Base-by-base conservation (phyloP, 2,888 invertebrate species). In the Xylophagus ater region DNA sequence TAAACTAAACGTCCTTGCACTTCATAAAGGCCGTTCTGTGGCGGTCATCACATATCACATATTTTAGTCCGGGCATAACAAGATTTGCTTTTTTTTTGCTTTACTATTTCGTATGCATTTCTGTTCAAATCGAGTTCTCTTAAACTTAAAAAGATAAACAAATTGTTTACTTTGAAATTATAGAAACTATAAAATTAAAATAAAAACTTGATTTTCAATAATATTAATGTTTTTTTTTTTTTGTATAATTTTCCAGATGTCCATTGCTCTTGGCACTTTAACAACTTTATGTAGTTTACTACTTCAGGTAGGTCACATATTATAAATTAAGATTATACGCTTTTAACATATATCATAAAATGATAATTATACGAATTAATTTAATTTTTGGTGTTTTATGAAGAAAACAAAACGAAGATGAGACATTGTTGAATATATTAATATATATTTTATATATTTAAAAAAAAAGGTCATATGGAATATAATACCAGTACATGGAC, bases 401-500 rank as follows among this genome's bases (percentile, higher is more conserved):
- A n/a, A n/a, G n/a, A n/a, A n/a, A n/a, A n/a, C n/a, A n/a, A n/a
- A n/a, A n/a, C n/a, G n/a, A n/a, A n/a, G n/a, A n/a, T n/a, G n/a
- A n/a, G n/a, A n/a, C n/a, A n/a, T n/a, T n/a, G n/a, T n/a, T n/a
- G n/a, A n/a, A n/a, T n/a, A n/a, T n/a, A n/a, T n/a, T n/a, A n/a
- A n/a, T n/a, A n/a, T n/a, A n/a, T n/a, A n/a, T n/a, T n/a, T n/a
- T n/a, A n/a, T n/a, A n/a, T n/a, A n/a, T n/a, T n/a, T n/a, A n/a
- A n/a, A n/a, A n/a, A n/a, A n/a, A 19, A 41, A 45, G 42, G 37
- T 44, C 38, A 38, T 40, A 30, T 36, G 18, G 32, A 34, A 20
- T 25, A 17, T 31, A 15, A 13, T 34, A 20, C 34, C 43, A 5
- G 80, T 77, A 1, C 65, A 68, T 47, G 82, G 83, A 7, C 89